Evolutionary conservation across 2,113 vertebrate genomes (phyloP), one percentile per base, ranked within the genome.

Genomic region (Syngnathoides biaculeatus): DNA sequence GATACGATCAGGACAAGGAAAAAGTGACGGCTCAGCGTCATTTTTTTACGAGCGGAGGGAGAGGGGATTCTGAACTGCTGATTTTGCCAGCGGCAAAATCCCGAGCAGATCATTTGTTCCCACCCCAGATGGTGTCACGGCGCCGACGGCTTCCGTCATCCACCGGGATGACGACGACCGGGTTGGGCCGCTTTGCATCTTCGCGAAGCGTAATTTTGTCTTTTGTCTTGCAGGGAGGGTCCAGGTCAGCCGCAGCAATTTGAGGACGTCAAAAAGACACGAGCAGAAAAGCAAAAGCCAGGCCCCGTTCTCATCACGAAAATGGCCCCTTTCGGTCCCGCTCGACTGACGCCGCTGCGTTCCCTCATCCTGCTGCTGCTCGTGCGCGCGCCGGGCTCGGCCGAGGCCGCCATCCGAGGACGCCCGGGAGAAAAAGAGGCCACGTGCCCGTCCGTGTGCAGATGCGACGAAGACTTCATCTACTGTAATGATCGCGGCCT

Each of bases 401-500:
- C 87, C 65, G 79, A 83, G 9, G 89, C 90, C 55, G 79, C 88
- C 0, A 85, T 89, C 43, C 90, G 87, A 75, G 85, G 84, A 13
- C 88, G 87, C 75, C 82, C 84, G 27, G 79, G 82, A 35, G 87
- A 88, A 27, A 77, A 69, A 30, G 89, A 89, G 67, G 77, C 89
- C 60, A 87, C 90, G 4, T 96, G 95, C 77, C 96, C 91, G 0
- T 93, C 92, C 0, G 94, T 94, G 2, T 98, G 95, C 85, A 93
- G 96, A 79, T 98, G 96, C 0, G 90, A 98, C 62, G 92, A 93
- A 0, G 93, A 94, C 69, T 97, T 96, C 71, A 95, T 98, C 73
- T 98, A 98, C 83, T 98, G 96, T 89, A 97, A 97, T 6, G 96
- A 98, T 89, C 94, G 96, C 38, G 95, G 94, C 0, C 79, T 98